Base-by-base conservation (phyloP, 2,113 vertebrate species). In the Scopus umbretta region DNA sequence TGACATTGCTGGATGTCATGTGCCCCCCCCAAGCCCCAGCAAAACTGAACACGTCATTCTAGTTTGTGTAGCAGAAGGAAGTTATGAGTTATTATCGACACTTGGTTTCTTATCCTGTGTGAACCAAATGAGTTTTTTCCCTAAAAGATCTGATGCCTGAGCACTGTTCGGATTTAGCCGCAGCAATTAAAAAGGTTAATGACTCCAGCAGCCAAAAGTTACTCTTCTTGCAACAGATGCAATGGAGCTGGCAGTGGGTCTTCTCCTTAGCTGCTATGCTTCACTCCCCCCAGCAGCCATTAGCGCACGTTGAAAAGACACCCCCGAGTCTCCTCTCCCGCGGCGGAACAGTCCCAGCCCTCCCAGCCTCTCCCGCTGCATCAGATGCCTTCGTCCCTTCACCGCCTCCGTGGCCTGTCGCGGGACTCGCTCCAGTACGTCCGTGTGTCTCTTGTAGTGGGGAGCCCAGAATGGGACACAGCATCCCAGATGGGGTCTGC, bases 351-450 rank as follows among this genome's bases (percentile, higher is more conserved):
- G 42, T 36, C 36, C 68, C 32, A 8, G 42, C 43, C 55, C 23
- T 9, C 47, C 50, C 55, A 82, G 86, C 38, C 59, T 82, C 61
- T 89, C 30, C 70, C 68, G 23, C 53, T 29, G 2, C 6, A 21
- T 19, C 30, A 53, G 52, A 4, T 21, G 21, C 38, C 76, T 34
- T 17, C 27, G 2, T 20, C 50, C 26, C 32, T 16, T 36, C 49
- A 15, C 23, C 9, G 2, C 3, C n/a, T 20, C 21, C 20, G 68
- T 12, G 30, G 26, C 40, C 16, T 2, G 3, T 27, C 1, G 7
- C 62, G 76, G 58, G 32, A 53, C 67, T 27, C 2, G 1, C 38
- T 76, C 27, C n/a, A 10, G 32, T 23, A 55, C 7, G 13, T 4
- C 56, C 32, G 3, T 1, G 13, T 38, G 7, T 18, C 11, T 49